Evolutionary conservation across 1,140 invertebrate species (phyloP).

Genomic region (Drosophila sturtevanti): DNA sequence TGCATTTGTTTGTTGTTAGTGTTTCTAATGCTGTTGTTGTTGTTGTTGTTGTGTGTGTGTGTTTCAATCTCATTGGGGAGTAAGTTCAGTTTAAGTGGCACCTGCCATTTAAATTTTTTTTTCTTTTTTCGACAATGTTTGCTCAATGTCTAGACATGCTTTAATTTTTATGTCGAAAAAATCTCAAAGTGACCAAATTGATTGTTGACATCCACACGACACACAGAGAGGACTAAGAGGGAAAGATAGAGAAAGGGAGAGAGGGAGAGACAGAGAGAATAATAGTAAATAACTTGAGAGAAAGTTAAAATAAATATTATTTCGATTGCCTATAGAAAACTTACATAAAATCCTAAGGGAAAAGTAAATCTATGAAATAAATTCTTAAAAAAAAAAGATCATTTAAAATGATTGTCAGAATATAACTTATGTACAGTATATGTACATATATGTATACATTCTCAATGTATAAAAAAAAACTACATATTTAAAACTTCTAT

Average conservation of each 20-base stretch:
- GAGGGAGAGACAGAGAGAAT: neutral
- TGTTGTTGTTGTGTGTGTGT: constrained; percentile 45
- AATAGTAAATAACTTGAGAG: neutral
- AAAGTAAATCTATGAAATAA: neutral
- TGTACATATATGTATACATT: too few relatives aligned
- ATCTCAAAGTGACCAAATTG: constrained; percentile 55
- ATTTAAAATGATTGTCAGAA: too few relatives aligned
- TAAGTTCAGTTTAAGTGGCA: constrained; percentile 58
- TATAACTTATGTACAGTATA: too few relatives aligned
- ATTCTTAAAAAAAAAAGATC: too few relatives aligned
- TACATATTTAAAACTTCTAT: too few relatives aligned
- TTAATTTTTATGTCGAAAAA: constrained; percentile 66
- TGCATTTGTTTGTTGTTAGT: constrained; percentile 35
- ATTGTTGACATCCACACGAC: neutral
- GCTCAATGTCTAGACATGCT: constrained; percentile 67
- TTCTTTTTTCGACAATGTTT: constrained; percentile 71
- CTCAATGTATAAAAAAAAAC: too few relatives aligned
- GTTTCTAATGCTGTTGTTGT: neutral
- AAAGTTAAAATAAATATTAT: neutral
- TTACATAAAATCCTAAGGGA: neutral
- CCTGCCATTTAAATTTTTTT: constrained; percentile 61
- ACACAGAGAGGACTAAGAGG: neutral
- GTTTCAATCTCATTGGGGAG: constrained; percentile 53
- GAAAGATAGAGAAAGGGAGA: neutral
- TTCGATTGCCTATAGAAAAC: neutral